These are phyloP conservation scores for Ichneumon xanthorius DNA, from an alignment of 2,888 invertebrate genomes.

Conservation along the genomic window DNA sequence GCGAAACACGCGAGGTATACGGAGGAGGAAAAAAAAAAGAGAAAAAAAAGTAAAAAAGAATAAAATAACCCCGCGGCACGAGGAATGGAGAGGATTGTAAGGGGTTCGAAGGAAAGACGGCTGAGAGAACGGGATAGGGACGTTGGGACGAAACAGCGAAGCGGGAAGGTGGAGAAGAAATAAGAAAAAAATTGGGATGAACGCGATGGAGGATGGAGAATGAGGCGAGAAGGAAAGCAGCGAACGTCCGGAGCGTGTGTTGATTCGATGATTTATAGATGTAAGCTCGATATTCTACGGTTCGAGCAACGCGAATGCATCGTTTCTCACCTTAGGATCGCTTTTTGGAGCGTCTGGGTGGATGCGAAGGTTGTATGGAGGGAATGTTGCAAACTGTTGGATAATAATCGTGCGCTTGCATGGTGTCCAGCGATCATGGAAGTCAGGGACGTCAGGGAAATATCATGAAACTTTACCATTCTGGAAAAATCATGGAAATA, in stretches of 20 bases:
- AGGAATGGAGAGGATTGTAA: conserved; percentile 56
- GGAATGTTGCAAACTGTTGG: too few species aligned
- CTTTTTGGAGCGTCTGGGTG: too few species aligned
- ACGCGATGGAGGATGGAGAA: conserved; percentile 61
- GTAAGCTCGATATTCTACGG: conserved; percentile 23
- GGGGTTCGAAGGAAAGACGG: conserved; percentile 70
- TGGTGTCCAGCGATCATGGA: too few species aligned
- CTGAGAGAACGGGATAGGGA: conserved; percentile 65
- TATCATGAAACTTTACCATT: too few species aligned
- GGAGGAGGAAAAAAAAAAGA: conserved; percentile 51
- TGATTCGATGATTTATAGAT: conserved; percentile 56
- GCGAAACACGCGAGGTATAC: conserved; percentile 56
- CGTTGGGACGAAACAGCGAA: conserved; percentile 69
- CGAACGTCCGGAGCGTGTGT: conserved; percentile 58
- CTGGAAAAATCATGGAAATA: too few species aligned
- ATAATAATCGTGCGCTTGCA: too few species aligned
- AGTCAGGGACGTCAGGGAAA: too few species aligned
- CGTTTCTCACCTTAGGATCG: not conserved
- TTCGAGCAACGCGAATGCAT: not conserved
- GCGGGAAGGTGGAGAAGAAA: conserved; percentile 40
- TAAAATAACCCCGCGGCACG: conserved; percentile 25
- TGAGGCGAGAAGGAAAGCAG: conserved; percentile 60
- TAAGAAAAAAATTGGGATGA: conserved; percentile 53
- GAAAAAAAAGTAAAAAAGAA: conserved; percentile 35
- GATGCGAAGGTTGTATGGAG: too few species aligned